Percentiles rank a stretch among this genome's conserved stretches.
Conservation (phyloP, 1,140 invertebrate species). For the Galleria mellonella region DNA sequence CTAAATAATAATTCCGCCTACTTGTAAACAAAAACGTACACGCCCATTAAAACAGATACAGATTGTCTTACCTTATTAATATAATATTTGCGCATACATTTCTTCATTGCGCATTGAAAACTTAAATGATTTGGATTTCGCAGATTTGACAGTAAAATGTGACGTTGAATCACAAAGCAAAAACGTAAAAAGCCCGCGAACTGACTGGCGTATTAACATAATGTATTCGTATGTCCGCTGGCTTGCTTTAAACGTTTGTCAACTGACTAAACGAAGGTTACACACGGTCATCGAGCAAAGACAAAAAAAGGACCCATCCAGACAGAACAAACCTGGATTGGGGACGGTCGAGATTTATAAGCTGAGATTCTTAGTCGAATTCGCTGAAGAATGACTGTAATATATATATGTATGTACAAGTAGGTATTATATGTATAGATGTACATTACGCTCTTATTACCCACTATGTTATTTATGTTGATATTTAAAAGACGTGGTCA, state of each 20-base stretch:
- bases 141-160: slow-evolving; percentile 2
- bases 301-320: slow-evolving; percentile 34
- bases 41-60: too few relatives aligned
- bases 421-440: too few relatives aligned
- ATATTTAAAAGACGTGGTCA: too few relatives aligned
- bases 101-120: too few relatives aligned
- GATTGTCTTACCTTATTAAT: too few relatives aligned
- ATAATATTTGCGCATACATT: too few relatives aligned
- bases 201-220: slow-evolving; percentile 29
- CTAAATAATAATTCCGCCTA: too few relatives aligned
- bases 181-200: background rate
- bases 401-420: background rate
- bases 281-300: slow-evolving; percentile 28
- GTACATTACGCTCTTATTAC: too few relatives aligned
- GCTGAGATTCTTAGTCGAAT: background rate
- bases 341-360: slow-evolving; percentile 6
- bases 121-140: too few relatives aligned
- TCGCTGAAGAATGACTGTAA: background rate
- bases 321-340: slow-evolving; percentile 15
- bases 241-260: slow-evolving; percentile 22
- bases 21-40: too few relatives aligned
- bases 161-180: slow-evolving; percentile 3
- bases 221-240: slow-evolving; percentile 23
- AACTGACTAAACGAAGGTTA: slow-evolving; percentile 22
- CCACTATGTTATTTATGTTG: too few relatives aligned